phyloP scores from a whole-genome alignment of 1,140 invertebrate species.

The Scaptomyza graminum region DNA sequence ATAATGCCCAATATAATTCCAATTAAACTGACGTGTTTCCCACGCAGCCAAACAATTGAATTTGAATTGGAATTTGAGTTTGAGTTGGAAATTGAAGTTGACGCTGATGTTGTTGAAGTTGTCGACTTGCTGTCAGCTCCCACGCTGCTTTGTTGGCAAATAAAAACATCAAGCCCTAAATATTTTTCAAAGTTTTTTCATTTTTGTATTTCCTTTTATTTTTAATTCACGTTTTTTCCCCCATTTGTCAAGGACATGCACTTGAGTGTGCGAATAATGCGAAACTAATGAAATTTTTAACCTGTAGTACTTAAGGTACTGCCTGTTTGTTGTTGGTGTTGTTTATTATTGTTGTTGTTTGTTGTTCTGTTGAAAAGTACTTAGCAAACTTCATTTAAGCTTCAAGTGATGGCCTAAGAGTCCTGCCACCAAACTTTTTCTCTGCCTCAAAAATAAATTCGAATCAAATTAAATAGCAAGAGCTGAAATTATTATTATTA shows the following conservation, averaged over 20 bases:
- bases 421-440: neutral
- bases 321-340: slow-evolving; percentile 38
- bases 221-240: slow-evolving; percentile 24
- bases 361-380: slow-evolving; percentile 64
- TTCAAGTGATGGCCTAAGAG: slow-evolving; percentile 53
- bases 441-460: slow-evolving; percentile 68
- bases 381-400: slow-evolving; percentile 80
- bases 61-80: slow-evolving; percentile 36
- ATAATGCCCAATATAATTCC: slow-evolving; percentile 41
- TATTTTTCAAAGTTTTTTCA: neutral
- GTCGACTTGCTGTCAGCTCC: slow-evolving; percentile 40
- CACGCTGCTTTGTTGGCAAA: slow-evolving; percentile 59
- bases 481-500: slow-evolving; percentile 56
- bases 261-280: slow-evolving; percentile 64
- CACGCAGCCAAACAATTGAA: slow-evolving; percentile 35
- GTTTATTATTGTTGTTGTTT: slow-evolving; percentile 25
- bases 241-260: slow-evolving; percentile 51
- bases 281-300: slow-evolving; percentile 79
- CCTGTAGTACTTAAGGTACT: slow-evolving; percentile 67
- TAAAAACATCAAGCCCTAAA: slow-evolving; percentile 29
- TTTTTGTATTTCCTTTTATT: slow-evolving; percentile 41
- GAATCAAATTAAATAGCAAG: slow-evolving; percentile 73
- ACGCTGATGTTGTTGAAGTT: slow-evolving; percentile 24
- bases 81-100: slow-evolving; percentile 13
- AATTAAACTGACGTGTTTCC: slow-evolving; percentile 38